These are phyloP conservation scores for Cremastinae sp. DNA, from an alignment of 2,888 invertebrate genomes.

Conservation along the genomic window DNA sequence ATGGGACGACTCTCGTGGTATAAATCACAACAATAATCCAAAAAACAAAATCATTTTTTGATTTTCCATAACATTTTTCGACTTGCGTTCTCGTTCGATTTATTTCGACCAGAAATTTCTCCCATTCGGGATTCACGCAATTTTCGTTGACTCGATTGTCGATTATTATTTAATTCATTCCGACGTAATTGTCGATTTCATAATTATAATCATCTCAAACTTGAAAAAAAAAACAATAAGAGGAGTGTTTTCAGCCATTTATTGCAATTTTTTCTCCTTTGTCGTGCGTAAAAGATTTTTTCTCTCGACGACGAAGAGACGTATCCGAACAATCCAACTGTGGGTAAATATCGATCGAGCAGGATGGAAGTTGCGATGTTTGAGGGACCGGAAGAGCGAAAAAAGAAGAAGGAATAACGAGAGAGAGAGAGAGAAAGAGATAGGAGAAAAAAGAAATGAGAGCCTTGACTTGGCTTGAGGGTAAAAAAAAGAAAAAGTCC, in stretches of 20 bases:
- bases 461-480: constrained; percentile 24
- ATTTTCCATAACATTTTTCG: background rate
- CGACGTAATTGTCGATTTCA: background rate
- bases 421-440: constrained; percentile 12
- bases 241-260: constrained; percentile 3
- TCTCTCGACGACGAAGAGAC: constrained; percentile 21
- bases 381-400: constrained; percentile 22
- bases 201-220: constrained; percentile 20
- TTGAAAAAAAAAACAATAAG: too few relatives aligned
- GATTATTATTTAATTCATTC: too few relatives aligned
- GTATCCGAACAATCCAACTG: constrained; percentile 28
- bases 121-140: too few relatives aligned
- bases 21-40: constrained; percentile 9
- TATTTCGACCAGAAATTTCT: background rate
- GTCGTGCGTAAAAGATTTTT: constrained; percentile 36
- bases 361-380: constrained; percentile 44
- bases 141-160: too few relatives aligned
- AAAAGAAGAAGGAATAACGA: constrained; percentile 20
- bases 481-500: constrained; percentile 7
- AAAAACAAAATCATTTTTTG: constrained; percentile 7
- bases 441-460: background rate
- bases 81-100: background rate
- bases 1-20: constrained; percentile 51
- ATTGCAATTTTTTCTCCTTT: constrained; percentile 7
- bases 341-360: constrained; percentile 24